Evolutionary conservation across 2,888 invertebrate genomes (phyloP), one percentile per base, ranked within the genome.

Genomic region (Himalopsyche japonica): DNA sequence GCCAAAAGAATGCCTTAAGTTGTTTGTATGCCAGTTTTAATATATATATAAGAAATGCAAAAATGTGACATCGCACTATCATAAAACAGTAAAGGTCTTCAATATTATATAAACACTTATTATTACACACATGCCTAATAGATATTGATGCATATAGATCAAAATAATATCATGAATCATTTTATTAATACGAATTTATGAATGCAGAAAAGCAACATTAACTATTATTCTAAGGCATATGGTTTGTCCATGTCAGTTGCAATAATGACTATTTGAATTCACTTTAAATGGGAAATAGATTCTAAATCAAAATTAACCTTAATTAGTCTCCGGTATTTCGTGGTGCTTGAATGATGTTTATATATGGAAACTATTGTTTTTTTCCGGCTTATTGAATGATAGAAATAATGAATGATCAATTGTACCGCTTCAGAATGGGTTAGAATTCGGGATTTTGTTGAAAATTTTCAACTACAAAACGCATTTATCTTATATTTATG

Each of bases 1-100:
- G 95, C 95, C 88, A 97, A 97, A 90, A 95, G 95, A 91, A 94
- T 96, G 93, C 91, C 92, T 88, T 92, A 91, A 70, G 70, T 27
- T 30, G 70, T 27, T 27, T 70, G 30, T 27, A 70, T 15, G 70
- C 70, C 70, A 70, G 70, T 70, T 70, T 70, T 70, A 27, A 70
- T 70, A 70, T 30, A 15, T n/a, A n/a, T 70, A 70, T 70, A 70
- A 70, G 70, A 70, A 70, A 70, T 10, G 15, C 70, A 70, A 70
- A 70, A 70, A 24, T 27, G 70, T 70, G 70, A 70, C 70, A 27
- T 27, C 15, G 70, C 70, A 70, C 70, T 30, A 27, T 27, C 30
- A 30, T 70, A 30, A 57, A 43, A 43, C 2, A 43, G 12, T 43
- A 15, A 43, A 15, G 43, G 15, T 43, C 12, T 43, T 3, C 12